Evolutionary conservation across 2,797 vertebrate genomes (phyloP), one percentile per base, ranked within the genome.

Genomic region (Scyliorhinus canicula): DNA sequence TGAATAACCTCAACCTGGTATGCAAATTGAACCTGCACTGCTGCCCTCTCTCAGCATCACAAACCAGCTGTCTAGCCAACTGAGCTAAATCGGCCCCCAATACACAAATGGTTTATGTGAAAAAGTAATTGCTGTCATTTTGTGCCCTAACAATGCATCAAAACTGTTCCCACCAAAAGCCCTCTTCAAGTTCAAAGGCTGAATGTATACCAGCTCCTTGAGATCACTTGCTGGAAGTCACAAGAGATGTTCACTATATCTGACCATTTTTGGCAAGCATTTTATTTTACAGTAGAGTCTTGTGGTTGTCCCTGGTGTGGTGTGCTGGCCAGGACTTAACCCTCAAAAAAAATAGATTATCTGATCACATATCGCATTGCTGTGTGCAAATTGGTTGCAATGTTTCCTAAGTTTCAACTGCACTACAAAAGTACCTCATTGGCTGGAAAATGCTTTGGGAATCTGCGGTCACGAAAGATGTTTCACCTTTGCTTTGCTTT

Each of bases 201-300:
- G 31, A 4, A n/a, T 60, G 11, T 88, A 19, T 14, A 16, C 12
- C 31, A 88, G 31, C 85, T 90, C 16, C 35, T 35, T 60, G 55
- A 60, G 86, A 90, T 90, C n/a, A 35, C 84, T 86, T 55, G 84
- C 47, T 86, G 47, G 47, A 86, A 86, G 50, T 86, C 47, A 52
- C 52, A 86, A 55, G 12, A 26, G 12, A 31, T 9, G 2, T 16
- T n/a, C 35, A 16, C 16, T 31, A 21, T 60, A 28, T 60, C 52
- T 19, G 52, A 16, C 55, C 55, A 90, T 60, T 60, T 60, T 11
- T 16, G 55, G 31, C 55, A 35, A 14, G 4, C 11, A 28, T 12
- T 55, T 47, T 16, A 35, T 55, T 86, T 86, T 31, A 12, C 55
- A 35, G 19, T 8, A 86, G 50, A 55, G 52, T 1, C 21, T 44